Base-by-base conservation (phyloP, 2,113 vertebrate species). In the Marmota monax region DNA sequence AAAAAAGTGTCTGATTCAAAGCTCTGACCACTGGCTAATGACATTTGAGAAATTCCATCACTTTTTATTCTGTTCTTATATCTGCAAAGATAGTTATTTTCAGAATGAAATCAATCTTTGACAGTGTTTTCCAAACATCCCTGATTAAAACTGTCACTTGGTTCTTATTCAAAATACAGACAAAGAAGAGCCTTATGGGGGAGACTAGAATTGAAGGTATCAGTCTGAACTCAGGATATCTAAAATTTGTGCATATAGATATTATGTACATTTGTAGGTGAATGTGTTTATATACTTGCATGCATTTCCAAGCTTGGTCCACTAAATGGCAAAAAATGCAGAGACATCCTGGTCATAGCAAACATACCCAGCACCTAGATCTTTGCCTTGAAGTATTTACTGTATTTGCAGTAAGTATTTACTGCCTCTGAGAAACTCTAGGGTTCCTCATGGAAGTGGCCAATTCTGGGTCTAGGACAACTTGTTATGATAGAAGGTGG, bases 71-170 rank as follows among this genome's bases (percentile, higher is more conserved):
- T 93, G 20, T n/a, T 70, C 23, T 82, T 87, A 29, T 23, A 69
- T 77, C 67, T 96, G 73, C 70, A 93, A 82, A 76, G 69, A 45
- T 74, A 86, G 37, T 69, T 58, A 25, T 87, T 32, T 42, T 90
- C 42, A 29, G n/a, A 65, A 83, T 83, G 70, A 5, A 90, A 73
- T 29, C 70, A 61, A 0, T 73, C 29, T 78, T 82, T 56, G 83
- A 56, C 65, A 84, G 3, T n/a, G 39, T 76, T 96, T 90, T 32
- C 37, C 4, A 32, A 48, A 53, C 27, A 53, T 86, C 39, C 25
- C 27, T 61, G 37, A n/a, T 48, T 67, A 90, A 17, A 74, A 80
- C 14, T 56, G 2, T 63, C 32, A 73, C 32, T 84, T 79, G 32
- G 3, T 85, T 10, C 58, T 92, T 5, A 12, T 76, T 94, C 53